phyloP scores from a whole-genome alignment of 1,140 invertebrate genomes.

The Dendroctonus ponderosae region DNA sequence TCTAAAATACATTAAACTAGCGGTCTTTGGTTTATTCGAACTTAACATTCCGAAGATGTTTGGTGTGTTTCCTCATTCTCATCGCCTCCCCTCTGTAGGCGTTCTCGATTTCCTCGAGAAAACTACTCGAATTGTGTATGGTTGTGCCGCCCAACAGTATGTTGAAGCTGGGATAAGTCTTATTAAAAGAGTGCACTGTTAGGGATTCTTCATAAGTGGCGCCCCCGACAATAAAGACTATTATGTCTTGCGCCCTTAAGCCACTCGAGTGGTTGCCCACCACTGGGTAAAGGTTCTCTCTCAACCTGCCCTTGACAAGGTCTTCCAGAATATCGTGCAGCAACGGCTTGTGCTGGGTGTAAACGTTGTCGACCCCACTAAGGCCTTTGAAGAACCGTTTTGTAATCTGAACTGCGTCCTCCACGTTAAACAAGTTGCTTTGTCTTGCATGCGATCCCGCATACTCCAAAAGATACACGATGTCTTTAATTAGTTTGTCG shows the following conservation, averaged over 20 bases:
- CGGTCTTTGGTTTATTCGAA: constrained; percentile 20
- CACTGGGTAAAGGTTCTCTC: constrained; percentile 79
- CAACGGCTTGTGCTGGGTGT: constrained; percentile 90
- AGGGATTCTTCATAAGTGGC: constrained; percentile 94
- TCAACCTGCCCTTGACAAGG: constrained; percentile 82
- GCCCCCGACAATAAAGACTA: constrained; percentile 96
- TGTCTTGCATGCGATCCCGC: constrained; percentile 74
- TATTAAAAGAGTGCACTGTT: constrained; percentile 79
- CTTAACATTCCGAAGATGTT: constrained; percentile 37
- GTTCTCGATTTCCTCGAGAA: constrained; percentile 69
- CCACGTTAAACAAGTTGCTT: constrained; percentile 80
- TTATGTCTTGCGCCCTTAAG: constrained; percentile 78
- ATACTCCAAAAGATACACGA: constrained; percentile 75
- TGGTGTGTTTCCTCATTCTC: constrained; percentile 35
- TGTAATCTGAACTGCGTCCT: constrained; percentile 86
- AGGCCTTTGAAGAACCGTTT: constrained; percentile 88
- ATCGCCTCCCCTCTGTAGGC: constrained; percentile 47
- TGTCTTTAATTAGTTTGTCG: constrained; percentile 60
- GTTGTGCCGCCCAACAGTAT: constrained; percentile 88
- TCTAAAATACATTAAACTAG: background rate
- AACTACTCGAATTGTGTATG: constrained; percentile 85
- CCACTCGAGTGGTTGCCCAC: constrained; percentile 62
- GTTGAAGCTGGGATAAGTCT: constrained; percentile 69
- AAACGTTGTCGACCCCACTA: constrained; percentile 96
- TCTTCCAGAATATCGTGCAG: constrained; percentile 85